Conservation (phyloP, 2,888 invertebrate genomes). For the Empis stercorea region DNA sequence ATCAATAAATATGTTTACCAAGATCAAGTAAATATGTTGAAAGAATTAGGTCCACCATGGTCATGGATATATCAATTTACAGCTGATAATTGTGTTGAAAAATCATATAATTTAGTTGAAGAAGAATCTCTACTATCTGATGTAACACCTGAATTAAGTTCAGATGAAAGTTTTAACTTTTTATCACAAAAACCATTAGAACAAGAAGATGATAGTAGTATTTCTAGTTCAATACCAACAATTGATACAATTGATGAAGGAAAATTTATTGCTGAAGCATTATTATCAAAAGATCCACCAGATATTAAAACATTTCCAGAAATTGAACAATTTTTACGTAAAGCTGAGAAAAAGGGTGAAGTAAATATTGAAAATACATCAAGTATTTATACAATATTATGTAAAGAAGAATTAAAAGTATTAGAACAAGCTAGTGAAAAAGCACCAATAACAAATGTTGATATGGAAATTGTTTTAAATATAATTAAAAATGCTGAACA, state of each 20-base stretch:
- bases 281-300: neutral
- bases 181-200: constrained; percentile 8
- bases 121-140: constrained; percentile 14
- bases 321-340: neutral
- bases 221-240: neutral
- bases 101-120: constrained; percentile 20
- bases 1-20: constrained; percentile 5
- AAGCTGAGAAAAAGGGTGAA: neutral
- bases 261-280: too few species aligned
- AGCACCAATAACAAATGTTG: neutral
- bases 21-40: constrained; percentile 15
- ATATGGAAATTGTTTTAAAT: neutral
- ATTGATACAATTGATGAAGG: neutral
- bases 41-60: constrained; percentile 19
- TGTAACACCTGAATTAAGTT: constrained; percentile 8
- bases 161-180: constrained; percentile 14
- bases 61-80: constrained; percentile 21
- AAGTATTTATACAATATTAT: neutral
- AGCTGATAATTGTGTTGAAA: constrained; percentile 9
- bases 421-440: neutral
- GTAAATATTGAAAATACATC: neutral
- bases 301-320: neutral
- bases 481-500: neutral
- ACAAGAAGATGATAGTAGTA: neutral
- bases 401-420: neutral